Percentiles rank a stretch among this genome's conserved stretches.
These are phyloP conservation scores for Tapera naevia DNA, from an alignment of 2,797 vertebrate genomes.

Conservation along the genomic window DNA sequence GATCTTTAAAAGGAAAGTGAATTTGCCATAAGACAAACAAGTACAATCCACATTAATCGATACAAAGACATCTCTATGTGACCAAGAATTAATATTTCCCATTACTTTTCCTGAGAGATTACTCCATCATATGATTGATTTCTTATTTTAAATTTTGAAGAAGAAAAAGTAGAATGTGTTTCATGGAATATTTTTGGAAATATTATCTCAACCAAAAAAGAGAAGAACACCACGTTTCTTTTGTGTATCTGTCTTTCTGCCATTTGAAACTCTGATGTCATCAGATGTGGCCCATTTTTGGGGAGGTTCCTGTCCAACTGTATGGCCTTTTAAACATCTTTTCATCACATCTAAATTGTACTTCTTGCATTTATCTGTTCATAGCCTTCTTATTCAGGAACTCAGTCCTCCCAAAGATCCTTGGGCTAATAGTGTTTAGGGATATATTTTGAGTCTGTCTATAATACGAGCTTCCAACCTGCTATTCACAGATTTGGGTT, in stretches of 20 bases:
- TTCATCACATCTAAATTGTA: not conserved
- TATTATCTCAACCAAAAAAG: not conserved
- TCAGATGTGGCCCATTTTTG: not conserved
- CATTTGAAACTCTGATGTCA: not conserved
- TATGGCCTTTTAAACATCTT: not conserved
- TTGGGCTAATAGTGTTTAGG: not conserved
- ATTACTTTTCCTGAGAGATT: not conserved
- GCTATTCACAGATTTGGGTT: not conserved
- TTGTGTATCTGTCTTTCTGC: not conserved
- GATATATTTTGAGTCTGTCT: not conserved
- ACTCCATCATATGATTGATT: not conserved
- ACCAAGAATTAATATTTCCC: not conserved
- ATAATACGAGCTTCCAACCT: not conserved
- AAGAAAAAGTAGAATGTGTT: not conserved
- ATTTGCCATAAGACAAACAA: not conserved
- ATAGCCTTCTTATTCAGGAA: not conserved
- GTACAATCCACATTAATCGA: not conserved
- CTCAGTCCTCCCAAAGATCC: not conserved
- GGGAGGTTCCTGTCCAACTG: not conserved
- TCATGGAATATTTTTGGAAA: not conserved
- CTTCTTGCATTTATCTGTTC: not conserved
- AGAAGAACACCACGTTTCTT: not conserved
- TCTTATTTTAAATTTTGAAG: conserved; percentile 9
- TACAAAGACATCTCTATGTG: not conserved
- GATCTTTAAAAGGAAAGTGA: not conserved